These are phyloP conservation scores for Heterotilapia buettikoferi DNA, from an alignment of 2,113 vertebrate genomes.

Conservation along the genomic window DNA sequence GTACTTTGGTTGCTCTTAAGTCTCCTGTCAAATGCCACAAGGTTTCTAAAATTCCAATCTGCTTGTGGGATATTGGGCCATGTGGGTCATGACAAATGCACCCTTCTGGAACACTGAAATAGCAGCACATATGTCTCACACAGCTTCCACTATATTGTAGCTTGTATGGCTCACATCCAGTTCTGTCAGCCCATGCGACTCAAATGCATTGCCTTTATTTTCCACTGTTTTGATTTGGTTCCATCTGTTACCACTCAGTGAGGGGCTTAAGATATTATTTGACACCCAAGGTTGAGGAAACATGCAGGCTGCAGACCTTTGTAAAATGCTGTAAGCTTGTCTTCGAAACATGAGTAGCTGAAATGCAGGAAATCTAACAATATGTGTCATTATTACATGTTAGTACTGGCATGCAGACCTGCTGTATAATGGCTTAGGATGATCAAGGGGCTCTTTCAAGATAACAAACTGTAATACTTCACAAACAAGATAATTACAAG, in stretches of 20 bases:
- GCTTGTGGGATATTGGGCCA: neutral
- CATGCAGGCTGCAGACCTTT: slow-evolving; percentile 4
- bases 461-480: slow-evolving; percentile 21
- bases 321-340: neutral
- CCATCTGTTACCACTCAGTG: slow-evolving; percentile 55
- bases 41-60: slow-evolving; percentile 2
- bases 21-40: neutral
- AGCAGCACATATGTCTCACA: slow-evolving; percentile 52
- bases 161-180: slow-evolving; percentile 17
- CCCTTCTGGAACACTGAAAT: slow-evolving; percentile 41
- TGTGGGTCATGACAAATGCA: slow-evolving; percentile 40
- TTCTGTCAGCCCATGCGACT: slow-evolving; percentile 10
- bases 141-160: slow-evolving; percentile 4
- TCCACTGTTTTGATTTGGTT: slow-evolving; percentile 38
- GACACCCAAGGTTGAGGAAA: slow-evolving; percentile 24
- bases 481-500: slow-evolving; percentile 37
- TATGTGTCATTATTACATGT: neutral
- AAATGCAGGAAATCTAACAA: neutral
- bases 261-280: slow-evolving; percentile 28
- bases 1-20: neutral
- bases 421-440: neutral
- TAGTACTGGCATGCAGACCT: neutral
- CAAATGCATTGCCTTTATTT: slow-evolving; percentile 37
- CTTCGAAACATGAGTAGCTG: neutral
- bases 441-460: slow-evolving; percentile 42